These are phyloP conservation scores for Misgurnus anguillicaudatus DNA, from an alignment of 2,113 vertebrate species.

Conservation along the genomic window DNA sequence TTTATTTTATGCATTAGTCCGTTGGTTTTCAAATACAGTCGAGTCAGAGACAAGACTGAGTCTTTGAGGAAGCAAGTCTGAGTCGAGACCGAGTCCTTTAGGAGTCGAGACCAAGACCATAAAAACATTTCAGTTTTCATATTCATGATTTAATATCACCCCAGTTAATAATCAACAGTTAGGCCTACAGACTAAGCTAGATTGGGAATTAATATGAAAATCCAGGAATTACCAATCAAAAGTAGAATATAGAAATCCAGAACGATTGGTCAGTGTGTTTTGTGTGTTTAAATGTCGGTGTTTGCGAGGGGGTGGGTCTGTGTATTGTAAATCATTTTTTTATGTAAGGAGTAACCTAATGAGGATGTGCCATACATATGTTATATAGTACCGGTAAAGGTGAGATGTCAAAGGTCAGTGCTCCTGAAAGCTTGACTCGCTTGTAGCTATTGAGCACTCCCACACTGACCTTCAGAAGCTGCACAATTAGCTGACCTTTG, in stretches of 20 bases:
- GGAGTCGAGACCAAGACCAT: no score
- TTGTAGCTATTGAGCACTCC: constrained; percentile 57
- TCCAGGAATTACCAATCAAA: no score
- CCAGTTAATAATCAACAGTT: no score
- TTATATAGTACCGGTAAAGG: constrained; percentile 45
- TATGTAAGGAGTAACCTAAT: constrained; percentile 52
- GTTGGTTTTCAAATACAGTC: no score
- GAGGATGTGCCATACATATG: constrained; percentile 52
- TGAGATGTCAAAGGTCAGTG: constrained; percentile 64
- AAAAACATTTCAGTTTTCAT: no score
- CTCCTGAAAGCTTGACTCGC: constrained; percentile 61
- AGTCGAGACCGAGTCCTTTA: no score
- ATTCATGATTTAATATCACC: no score
- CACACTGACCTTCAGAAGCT: constrained; percentile 64
- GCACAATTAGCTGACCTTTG: constrained; percentile 74
- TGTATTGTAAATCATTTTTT: constrained; percentile 16
- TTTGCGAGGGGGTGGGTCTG: constrained; percentile 7
- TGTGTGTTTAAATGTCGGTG: not conserved
- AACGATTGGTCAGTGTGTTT: not conserved
- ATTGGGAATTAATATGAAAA: no score
- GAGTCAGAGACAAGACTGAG: no score
- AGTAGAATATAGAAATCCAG: not conserved
- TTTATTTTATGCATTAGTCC: no score
- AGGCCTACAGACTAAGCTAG: no score
- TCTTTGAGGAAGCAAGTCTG: no score